phyloP scores from a whole-genome alignment of 2,888 invertebrate genomes.

The Tenodera sinensis region DNA sequence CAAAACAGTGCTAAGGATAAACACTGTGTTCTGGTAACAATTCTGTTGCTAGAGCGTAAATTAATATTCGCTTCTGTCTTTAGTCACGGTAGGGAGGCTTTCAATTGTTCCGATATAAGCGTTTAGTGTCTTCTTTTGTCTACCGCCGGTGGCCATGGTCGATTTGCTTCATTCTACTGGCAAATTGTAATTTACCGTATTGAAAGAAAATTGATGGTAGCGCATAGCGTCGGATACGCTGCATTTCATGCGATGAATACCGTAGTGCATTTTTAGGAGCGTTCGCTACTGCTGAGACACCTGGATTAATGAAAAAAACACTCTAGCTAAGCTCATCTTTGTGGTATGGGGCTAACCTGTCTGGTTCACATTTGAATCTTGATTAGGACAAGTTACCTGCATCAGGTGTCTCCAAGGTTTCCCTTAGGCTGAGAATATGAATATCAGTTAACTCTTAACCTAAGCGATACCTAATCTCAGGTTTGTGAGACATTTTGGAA shows the following conservation, averaged over 20 bases:
- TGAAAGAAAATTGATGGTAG: not conserved
- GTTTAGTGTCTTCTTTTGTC: not conserved
- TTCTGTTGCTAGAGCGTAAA: not conserved
- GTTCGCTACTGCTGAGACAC: too few species aligned
- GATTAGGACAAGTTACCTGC: too few species aligned
- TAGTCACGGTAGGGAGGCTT: not conserved
- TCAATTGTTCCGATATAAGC: not conserved
- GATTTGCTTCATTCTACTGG: not conserved
- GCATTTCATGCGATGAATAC: not conserved
- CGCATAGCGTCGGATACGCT: not conserved
- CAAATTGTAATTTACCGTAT: not conserved
- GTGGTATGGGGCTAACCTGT: too few species aligned
- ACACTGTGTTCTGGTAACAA: not conserved
- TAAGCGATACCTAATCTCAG: too few species aligned
- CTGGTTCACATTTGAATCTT: too few species aligned
- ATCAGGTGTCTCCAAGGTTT: too few species aligned
- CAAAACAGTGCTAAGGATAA: not conserved
- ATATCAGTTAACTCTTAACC: too few species aligned
- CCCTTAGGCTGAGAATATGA: too few species aligned
- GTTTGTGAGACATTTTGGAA: too few species aligned
- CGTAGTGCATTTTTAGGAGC: too few species aligned
- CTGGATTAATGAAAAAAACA: too few species aligned
- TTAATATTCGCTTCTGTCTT: not conserved
- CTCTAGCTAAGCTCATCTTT: too few species aligned
- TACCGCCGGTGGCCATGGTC: not conserved